A percentile compares a stretch with the other conserved stretches of the same genome.
phyloP scores from a whole-genome alignment of 2,797 vertebrate species.

The Myripristis murdjan region DNA sequence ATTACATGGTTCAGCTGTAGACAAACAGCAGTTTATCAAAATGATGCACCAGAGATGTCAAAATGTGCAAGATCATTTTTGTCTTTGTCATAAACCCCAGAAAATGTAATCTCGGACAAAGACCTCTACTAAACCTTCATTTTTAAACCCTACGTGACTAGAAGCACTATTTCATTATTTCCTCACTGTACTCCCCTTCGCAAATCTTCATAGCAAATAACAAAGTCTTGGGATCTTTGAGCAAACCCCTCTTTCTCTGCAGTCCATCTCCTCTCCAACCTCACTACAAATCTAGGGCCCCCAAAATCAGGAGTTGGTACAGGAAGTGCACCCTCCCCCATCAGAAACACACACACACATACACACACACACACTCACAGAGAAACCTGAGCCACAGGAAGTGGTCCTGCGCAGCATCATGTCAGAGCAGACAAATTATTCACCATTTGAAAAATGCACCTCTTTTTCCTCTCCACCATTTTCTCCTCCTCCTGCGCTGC shows the following conservation, averaged over 20 bases:
- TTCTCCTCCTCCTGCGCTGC: slow-evolving; percentile 38
- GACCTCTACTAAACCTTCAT: too few species aligned
- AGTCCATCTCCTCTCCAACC: slow-evolving; percentile 34
- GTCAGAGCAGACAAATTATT: slow-evolving; percentile 87
- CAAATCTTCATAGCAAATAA: slow-evolving; percentile 24
- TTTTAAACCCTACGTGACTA: too few species aligned
- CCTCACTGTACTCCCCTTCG: not conserved
- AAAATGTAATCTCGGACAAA: too few species aligned
- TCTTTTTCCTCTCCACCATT: slow-evolving; percentile 58
- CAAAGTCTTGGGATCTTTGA: slow-evolving; percentile 23
- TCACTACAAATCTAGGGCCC: slow-evolving; percentile 49
- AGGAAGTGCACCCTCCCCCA: slow-evolving; percentile 76
- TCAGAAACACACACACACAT: slow-evolving; percentile 44
- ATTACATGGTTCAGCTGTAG: too few species aligned
- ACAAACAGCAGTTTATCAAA: too few species aligned
- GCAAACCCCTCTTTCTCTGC: slow-evolving; percentile 37
- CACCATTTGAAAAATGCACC: slow-evolving; percentile 75
- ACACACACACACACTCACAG: slow-evolving; percentile 74
- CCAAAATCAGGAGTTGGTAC: slow-evolving; percentile 59
- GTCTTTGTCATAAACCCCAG: too few species aligned
- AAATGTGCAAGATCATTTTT: too few species aligned
- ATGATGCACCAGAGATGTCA: too few species aligned
- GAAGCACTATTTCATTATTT: too few species aligned
- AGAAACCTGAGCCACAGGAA: slow-evolving; percentile 90
- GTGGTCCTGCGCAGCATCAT: slow-evolving; percentile 88